Evolutionary conservation across 2,888 invertebrate genomes (phyloP).

Genomic region (Phyllotreta striolata): DNA sequence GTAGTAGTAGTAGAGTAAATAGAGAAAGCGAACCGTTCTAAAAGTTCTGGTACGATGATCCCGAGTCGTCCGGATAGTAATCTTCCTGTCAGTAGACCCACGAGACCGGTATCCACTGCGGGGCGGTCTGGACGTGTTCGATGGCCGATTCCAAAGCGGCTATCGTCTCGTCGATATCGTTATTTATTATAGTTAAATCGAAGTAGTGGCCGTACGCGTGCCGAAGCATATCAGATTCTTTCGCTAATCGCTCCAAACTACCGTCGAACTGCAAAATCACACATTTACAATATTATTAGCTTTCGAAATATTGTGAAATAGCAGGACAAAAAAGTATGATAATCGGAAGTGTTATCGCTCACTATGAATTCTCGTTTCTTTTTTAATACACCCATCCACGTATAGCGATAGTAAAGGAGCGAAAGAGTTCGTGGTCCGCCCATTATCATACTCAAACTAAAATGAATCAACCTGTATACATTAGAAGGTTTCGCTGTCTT

Average conservation of each 20-base stretch:
- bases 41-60: constrained; percentile 53
- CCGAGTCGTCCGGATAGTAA: constrained; percentile 59
- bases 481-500: too few species aligned
- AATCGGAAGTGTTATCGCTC: too few species aligned
- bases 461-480: too few species aligned
- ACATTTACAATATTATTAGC: constrained; percentile 23
- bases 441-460: too few species aligned
- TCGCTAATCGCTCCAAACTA: constrained; percentile 92
- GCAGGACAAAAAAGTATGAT: too few species aligned
- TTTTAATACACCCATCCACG: too few species aligned
- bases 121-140: constrained; percentile 87
- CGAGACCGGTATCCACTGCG: constrained; percentile 97
- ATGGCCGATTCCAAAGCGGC: constrained; percentile 89
- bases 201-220: constrained; percentile 99
- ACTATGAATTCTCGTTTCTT: too few species aligned
- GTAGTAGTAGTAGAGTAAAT: neutral
- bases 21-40: constrained; percentile 31
- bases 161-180: constrained; percentile 99
- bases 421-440: too few species aligned
- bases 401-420: too few species aligned
- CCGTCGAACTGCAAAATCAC: constrained; percentile 93
- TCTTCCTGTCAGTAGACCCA: constrained; percentile 90
- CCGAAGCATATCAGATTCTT: constrained; percentile 95
- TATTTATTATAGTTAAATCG: constrained; percentile 97
- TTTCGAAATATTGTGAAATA: too few species aligned